These are phyloP conservation scores for Psilanteris sp. DNA, from an alignment of 1,140 invertebrate species.

Conservation along the genomic window DNA sequence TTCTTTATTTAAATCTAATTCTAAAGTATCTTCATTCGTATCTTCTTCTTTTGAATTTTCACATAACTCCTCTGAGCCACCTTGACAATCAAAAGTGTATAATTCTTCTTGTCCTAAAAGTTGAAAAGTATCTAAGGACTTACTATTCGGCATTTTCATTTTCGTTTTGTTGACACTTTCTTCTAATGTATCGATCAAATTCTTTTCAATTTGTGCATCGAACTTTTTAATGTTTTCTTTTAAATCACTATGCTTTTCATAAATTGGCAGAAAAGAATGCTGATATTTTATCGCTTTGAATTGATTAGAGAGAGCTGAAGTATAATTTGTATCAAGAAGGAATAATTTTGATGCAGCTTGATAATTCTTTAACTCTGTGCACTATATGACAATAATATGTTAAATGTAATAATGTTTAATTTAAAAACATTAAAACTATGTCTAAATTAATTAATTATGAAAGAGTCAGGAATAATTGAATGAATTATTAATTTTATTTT, in stretches of 20 bases:
- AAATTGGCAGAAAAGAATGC: background rate
- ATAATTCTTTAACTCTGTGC: slow-evolving; percentile 72
- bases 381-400: too few species aligned
- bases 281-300: slow-evolving; percentile 73
- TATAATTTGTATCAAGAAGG: slow-evolving; percentile 75
- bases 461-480: too few species aligned
- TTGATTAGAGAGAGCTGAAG: slow-evolving; percentile 75
- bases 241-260: slow-evolving; percentile 15
- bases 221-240: slow-evolving; percentile 67
- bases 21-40: slow-evolving; percentile 43
- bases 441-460: too few species aligned
- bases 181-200: slow-evolving; percentile 74
- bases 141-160: slow-evolving; percentile 76
- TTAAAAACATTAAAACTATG: too few species aligned
- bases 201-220: slow-evolving; percentile 74
- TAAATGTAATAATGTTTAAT: background rate
- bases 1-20: slow-evolving; percentile 55
- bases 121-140: slow-evolving; percentile 76
- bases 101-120: slow-evolving; percentile 76
- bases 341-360: slow-evolving; percentile 79
- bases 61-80: slow-evolving; percentile 78
- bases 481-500: too few species aligned
- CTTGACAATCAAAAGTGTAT: slow-evolving; percentile 79
- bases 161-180: slow-evolving; percentile 70
- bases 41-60: slow-evolving; percentile 68